A percentile compares a stretch with the other conserved stretches of the same genome.
Evolutionary conservation across 1,140 invertebrate genomes (phyloP).

Genomic region (Achroia grisella): DNA sequence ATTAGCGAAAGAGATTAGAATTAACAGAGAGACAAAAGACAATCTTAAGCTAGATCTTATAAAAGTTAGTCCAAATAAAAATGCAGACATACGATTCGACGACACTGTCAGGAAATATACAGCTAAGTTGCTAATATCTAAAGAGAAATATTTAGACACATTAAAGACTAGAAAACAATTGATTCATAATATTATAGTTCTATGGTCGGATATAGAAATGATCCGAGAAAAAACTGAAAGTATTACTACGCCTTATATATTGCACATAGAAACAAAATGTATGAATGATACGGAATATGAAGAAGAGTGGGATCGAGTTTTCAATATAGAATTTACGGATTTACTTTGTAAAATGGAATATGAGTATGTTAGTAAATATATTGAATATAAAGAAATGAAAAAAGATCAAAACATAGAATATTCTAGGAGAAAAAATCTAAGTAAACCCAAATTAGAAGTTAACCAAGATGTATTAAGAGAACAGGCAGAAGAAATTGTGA

Average conservation of each 20-base stretch:
- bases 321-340: slow-evolving; percentile 47
- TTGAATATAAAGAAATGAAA: slow-evolving; percentile 50
- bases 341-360: slow-evolving; percentile 49
- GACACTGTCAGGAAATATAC: slow-evolving; percentile 51
- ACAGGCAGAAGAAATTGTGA: slow-evolving; percentile 34
- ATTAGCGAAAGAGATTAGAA: slow-evolving; percentile 28
- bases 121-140: slow-evolving; percentile 30
- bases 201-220: slow-evolving; percentile 55
- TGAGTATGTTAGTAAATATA: slow-evolving; percentile 43
- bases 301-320: slow-evolving; percentile 36
- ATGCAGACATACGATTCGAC: slow-evolving; percentile 45
- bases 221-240: slow-evolving; percentile 34
- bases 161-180: slow-evolving; percentile 35
- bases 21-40: slow-evolving; percentile 46
- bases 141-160: slow-evolving; percentile 33
- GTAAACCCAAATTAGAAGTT: slow-evolving; percentile 46
- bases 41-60: slow-evolving; percentile 45
- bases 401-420: slow-evolving; percentile 11
- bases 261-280: slow-evolving; percentile 24
- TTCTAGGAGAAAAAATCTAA: slow-evolving; percentile 19
- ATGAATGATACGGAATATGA: slow-evolving; percentile 27
- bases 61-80: slow-evolving; percentile 35
- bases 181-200: slow-evolving; percentile 32
- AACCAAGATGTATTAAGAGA: slow-evolving; percentile 42
- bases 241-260: slow-evolving; percentile 22